phyloP scores from a whole-genome alignment of 2,113 vertebrate species.

The Halcyon malimbica region DNA sequence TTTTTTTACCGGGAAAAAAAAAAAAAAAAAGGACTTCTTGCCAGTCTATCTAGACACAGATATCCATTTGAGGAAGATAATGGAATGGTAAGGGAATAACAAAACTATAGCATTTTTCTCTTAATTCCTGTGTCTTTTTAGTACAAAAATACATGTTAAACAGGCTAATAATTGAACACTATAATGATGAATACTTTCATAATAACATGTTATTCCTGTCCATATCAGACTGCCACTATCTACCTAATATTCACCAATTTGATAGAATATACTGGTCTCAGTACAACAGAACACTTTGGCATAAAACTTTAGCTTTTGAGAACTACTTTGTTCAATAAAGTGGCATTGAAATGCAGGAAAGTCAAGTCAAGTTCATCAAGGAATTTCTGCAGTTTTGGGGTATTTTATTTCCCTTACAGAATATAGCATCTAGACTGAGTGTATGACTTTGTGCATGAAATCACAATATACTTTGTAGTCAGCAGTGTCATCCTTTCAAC shows the following conservation, averaged over 20 bases:
- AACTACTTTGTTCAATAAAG: neutral
- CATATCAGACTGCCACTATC: neutral
- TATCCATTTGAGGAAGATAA: neutral
- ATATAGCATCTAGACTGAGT: neutral
- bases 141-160: neutral
- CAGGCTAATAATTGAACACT: neutral
- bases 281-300: neutral
- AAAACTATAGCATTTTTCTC: neutral
- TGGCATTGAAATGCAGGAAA: neutral
- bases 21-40: neutral
- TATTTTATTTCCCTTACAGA: neutral
- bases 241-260: neutral
- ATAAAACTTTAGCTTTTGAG: neutral
- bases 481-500: neutral
- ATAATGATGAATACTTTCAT: neutral
- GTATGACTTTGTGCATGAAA: neutral
- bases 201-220: neutral
- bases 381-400: neutral
- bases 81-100: neutral
- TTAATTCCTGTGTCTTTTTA: neutral
- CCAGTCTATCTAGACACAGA: neutral
- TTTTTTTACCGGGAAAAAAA: neutral
- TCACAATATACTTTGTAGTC: neutral
- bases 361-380: neutral
- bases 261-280: neutral